A percentile compares a stretch with the other conserved stretches of the same genome.
Conservation (phyloP, 2,888 invertebrate species). For the Hypselothyrea guttata region DNA sequence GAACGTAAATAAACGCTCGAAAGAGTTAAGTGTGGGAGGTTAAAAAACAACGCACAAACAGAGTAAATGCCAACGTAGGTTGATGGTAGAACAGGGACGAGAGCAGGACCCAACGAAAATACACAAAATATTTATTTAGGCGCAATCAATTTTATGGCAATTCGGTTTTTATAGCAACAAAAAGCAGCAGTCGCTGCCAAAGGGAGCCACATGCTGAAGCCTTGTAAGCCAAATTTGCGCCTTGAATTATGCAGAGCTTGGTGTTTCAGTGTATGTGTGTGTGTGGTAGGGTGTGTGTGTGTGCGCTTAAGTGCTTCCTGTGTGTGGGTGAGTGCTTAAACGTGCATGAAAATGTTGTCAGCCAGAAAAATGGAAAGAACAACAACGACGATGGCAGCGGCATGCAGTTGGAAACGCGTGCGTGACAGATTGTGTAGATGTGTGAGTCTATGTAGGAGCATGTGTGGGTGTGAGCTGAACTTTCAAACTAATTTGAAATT, state of each 20-base stretch:
- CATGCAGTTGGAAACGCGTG: slow-evolving; percentile 43
- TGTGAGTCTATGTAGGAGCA: neutral
- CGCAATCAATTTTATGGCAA: slow-evolving; percentile 76
- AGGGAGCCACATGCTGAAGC: slow-evolving; percentile 7
- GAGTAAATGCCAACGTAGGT: neutral
- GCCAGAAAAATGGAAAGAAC: slow-evolving; percentile 22
- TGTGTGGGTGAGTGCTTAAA: slow-evolving; percentile 49
- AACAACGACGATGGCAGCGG: slow-evolving; percentile 5
- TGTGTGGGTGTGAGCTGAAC: slow-evolving; percentile 37
- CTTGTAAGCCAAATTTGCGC: slow-evolving; percentile 42
- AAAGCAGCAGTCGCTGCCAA: slow-evolving; percentile 11
- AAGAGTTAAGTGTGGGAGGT: slow-evolving; percentile 36
- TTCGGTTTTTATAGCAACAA: slow-evolving; percentile 55
- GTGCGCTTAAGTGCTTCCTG: slow-evolving; percentile 15
- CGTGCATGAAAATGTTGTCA: slow-evolving; percentile 66
- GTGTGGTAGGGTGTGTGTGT: slow-evolving; percentile 12
- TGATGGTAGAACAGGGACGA: neutral
- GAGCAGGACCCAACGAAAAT: slow-evolving; percentile 20
- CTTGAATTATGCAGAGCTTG: slow-evolving; percentile 61
- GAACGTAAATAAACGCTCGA: slow-evolving; percentile 37
- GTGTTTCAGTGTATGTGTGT: slow-evolving; percentile 19
- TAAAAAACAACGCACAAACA: slow-evolving; percentile 12
- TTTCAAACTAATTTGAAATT: slow-evolving; percentile 71
- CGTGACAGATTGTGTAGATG: slow-evolving; percentile 26
- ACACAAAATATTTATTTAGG: slow-evolving; percentile 68